phyloP scores from a whole-genome alignment of 2,797 vertebrate species.

The Allochrocebus solatus region DNA sequence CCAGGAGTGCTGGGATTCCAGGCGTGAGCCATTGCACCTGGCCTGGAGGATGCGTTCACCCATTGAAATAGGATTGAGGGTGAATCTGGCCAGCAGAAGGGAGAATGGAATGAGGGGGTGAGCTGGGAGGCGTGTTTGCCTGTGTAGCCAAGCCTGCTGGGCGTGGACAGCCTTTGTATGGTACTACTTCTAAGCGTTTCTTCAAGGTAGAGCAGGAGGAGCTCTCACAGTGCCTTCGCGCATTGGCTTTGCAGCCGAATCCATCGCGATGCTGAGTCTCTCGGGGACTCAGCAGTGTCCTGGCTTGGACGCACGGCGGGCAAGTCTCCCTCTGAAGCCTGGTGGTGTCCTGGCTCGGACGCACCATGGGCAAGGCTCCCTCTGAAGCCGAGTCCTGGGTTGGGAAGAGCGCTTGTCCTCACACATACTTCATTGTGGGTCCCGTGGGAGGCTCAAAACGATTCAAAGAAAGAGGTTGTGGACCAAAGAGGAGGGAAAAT shows the following conservation, averaged over 20 bases:
- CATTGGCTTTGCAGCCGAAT: not conserved
- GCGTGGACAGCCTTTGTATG: rapidly evolving
- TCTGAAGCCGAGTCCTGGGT: rapidly evolving
- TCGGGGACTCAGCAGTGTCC: not conserved
- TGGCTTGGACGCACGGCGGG: not conserved
- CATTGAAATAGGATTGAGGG: not conserved
- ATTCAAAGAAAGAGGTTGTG: too few relatives aligned
- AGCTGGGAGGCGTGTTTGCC: too few relatives aligned
- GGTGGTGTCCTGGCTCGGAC: not conserved
- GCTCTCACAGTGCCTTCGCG: rapidly evolving
- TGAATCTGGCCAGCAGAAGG: too few relatives aligned
- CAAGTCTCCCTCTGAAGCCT: not conserved
- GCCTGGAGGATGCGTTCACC: not conserved
- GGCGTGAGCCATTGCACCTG: not conserved
- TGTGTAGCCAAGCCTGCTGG: rapidly evolving
- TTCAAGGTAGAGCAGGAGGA: not conserved
- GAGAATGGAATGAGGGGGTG: not conserved
- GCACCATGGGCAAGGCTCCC: not conserved
- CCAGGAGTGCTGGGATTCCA: not conserved
- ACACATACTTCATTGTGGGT: not conserved
- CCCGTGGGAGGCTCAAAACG: not conserved
- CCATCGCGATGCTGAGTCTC: not conserved
- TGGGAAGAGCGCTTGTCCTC: not conserved
- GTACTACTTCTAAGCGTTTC: not conserved
- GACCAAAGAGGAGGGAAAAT: not conserved